Percentiles rank a stretch among this genome's conserved stretches.
phyloP scores from a whole-genome alignment of 30 jellyfish, hydroid and myxozoan genomes.

The Sanderia malayensis region DNA sequence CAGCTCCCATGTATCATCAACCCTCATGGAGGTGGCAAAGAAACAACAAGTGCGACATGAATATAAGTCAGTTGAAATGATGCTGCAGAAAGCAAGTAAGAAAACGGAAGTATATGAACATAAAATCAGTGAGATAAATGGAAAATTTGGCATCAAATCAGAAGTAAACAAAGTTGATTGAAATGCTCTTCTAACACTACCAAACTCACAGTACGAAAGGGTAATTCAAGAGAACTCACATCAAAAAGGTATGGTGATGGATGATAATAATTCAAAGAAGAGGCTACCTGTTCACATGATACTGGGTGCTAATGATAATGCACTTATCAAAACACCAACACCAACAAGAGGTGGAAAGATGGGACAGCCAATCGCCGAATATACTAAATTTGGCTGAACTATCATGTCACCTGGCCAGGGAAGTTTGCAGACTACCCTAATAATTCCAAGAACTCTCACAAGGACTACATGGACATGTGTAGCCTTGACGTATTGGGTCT shows the following conservation, averaged over 20 bases:
- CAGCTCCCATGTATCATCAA: slow-evolving; percentile 35
- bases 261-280: neutral
- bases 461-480: too few relatives aligned
- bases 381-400: slow-evolving; percentile 2
- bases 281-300: slow-evolving; percentile 3
- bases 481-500: too few relatives aligned
- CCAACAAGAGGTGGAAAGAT: slow-evolving; percentile 50
- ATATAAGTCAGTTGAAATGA: slow-evolving; percentile 40
- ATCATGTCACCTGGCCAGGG: slow-evolving; percentile 18
- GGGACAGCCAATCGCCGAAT: slow-evolving; percentile 8
- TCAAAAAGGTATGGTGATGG: slow-evolving; percentile 2
- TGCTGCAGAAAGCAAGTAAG: slow-evolving; percentile 38
- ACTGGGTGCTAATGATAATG: slow-evolving; percentile 15
- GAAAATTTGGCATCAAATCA: slow-evolving; percentile 13
- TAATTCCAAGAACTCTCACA: slow-evolving; percentile 9
- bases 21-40: slow-evolving; percentile 16
- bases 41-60: slow-evolving; percentile 45
- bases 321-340: slow-evolving; percentile 47
- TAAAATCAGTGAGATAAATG: slow-evolving; percentile 1
- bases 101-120: slow-evolving; percentile 33
- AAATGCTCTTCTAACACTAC: neutral
- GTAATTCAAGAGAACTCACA: neutral
- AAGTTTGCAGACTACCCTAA: slow-evolving; percentile 26
- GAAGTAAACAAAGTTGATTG: slow-evolving; percentile 3
- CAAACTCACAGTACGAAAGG: slow-evolving; percentile 10